Evolutionary conservation across 2,113 vertebrate species (phyloP).

Genomic region (Muntiacus muntjak): DNA sequence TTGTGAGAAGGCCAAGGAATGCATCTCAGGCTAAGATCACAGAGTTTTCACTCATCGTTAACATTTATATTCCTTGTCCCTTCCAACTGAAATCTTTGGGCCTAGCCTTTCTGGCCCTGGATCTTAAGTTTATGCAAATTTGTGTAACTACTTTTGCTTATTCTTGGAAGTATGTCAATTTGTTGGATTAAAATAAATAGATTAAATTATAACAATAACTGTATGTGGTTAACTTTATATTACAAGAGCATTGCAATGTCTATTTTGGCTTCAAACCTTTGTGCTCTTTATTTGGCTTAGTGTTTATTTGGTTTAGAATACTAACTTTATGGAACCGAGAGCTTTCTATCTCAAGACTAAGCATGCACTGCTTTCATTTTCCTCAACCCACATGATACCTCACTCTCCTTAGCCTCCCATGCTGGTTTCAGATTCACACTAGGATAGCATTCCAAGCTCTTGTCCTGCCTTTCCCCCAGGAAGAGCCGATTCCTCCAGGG

Average conservation of each 20-base stretch:
- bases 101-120: background rate
- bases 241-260: background rate
- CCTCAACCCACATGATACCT: background rate
- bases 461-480: background rate
- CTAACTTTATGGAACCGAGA: background rate
- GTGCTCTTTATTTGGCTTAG: background rate
- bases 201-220: conserved; percentile 11
- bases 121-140: background rate
- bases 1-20: background rate
- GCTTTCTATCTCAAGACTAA: background rate
- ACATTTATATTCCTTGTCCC: background rate
- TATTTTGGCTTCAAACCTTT: background rate
- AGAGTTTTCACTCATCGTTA: background rate
- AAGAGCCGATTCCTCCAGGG: background rate
- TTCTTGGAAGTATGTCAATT: conserved; percentile 1
- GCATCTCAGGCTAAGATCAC: background rate
- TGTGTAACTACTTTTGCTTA: background rate
- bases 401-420: background rate
- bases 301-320: background rate
- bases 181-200: background rate
- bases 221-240: background rate
- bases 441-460: background rate
- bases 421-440: background rate
- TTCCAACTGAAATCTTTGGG: background rate
- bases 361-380: background rate